Evolutionary conservation across 2,113 vertebrate genomes (phyloP).

Genomic region (Vimba vimba): DNA sequence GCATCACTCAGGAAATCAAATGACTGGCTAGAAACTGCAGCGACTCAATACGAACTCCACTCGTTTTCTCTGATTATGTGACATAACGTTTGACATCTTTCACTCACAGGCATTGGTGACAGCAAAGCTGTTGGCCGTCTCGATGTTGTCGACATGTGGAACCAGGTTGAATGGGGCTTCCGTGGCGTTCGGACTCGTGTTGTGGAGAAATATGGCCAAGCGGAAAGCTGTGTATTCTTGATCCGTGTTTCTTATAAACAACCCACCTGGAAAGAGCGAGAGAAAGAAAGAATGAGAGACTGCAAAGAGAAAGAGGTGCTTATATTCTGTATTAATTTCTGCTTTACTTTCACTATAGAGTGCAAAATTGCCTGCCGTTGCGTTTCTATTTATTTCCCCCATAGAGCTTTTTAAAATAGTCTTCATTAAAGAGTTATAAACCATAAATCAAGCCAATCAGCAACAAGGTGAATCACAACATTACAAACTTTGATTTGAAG

Average conservation of each 20-base stretch:
- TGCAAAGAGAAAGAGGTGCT: neutral
- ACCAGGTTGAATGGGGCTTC: constrained; percentile 99
- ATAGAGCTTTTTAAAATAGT: no score
- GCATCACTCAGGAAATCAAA: neutral
- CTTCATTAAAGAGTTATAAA: no score
- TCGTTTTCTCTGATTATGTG: neutral
- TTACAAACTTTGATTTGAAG: no score
- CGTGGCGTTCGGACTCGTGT: constrained; percentile 97
- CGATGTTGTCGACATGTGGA: constrained; percentile 99
- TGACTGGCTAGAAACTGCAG: no score
- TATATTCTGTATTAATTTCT: neutral
- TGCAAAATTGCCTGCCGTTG: no score
- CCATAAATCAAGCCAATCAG: no score
- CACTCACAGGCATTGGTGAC: constrained; percentile 99
- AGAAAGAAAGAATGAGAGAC: constrained; percentile 37
- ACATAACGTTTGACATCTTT: constrained; percentile 36
- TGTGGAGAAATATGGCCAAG: constrained; percentile 98
- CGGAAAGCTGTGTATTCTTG: constrained; percentile 99
- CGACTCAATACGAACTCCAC: neutral
- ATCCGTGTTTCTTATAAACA: constrained; percentile 99
- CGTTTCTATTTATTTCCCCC: no score
- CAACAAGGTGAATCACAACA: no score
- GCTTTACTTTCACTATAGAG: neutral
- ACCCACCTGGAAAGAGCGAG: constrained; percentile 82
- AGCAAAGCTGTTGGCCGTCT: constrained; percentile 99